A percentile compares a stretch with the other conserved stretches of the same genome.
phyloP scores from a whole-genome alignment of 2,888 invertebrate genomes.

The Antheraea assamensis region DNA sequence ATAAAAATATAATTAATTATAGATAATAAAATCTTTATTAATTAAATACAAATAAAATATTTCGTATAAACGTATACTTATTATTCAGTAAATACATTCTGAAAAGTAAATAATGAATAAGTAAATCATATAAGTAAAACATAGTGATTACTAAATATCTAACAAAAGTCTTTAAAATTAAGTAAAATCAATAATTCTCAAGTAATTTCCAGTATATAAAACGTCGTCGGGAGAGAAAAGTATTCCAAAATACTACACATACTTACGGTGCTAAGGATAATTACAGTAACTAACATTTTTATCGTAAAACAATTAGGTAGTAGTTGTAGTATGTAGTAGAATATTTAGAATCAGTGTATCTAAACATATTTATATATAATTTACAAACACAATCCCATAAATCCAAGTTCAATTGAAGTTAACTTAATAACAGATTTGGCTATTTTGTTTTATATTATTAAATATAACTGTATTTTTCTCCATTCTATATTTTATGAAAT shows the following conservation, averaged over 20 bases:
- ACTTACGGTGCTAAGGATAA: neutral
- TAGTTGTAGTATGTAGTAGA: neutral
- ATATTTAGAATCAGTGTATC: neutral
- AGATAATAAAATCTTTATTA: neutral
- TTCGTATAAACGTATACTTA: neutral
- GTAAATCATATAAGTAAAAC: neutral
- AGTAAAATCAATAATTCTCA: slow-evolving; percentile 4
- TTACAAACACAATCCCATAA: neutral
- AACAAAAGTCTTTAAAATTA: slow-evolving; percentile 14
- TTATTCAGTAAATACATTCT: slow-evolving; percentile 11
- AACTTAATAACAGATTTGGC: neutral
- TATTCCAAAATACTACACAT: neutral
- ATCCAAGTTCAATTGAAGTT: neutral
- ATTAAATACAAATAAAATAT: neutral
- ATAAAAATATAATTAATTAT: neutral
- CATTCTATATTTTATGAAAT: neutral
- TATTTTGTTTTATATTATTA: too few relatives aligned
- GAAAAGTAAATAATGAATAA: neutral
- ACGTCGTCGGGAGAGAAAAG: neutral
- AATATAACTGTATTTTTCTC: too few relatives aligned
- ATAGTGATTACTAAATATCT: neutral
- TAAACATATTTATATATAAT: neutral
- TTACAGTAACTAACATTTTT: neutral
- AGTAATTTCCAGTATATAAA: neutral
- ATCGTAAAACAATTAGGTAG: too few relatives aligned